Conservation (phyloP, 2,888 invertebrate genomes). For the Hesperia comma region DNA sequence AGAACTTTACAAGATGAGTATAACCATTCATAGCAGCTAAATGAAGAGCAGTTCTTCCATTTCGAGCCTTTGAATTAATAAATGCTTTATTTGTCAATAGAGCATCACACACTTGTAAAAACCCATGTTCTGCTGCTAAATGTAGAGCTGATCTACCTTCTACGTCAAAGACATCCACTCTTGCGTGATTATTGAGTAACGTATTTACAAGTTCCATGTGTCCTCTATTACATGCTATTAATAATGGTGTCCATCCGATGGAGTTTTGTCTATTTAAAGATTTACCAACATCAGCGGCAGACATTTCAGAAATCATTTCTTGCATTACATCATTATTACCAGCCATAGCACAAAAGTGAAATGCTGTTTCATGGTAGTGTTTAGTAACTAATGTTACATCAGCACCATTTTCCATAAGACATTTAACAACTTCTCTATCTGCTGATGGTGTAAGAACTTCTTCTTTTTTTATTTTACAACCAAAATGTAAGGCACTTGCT, state of each 20-base stretch:
- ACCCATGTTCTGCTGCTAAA: slow-evolving; percentile 97
- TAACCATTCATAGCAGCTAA: slow-evolving; percentile 98
- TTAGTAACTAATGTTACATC: slow-evolving; percentile 94
- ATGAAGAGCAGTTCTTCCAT: slow-evolving; percentile 98
- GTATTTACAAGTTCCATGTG: slow-evolving; percentile 97
- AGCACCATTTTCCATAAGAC: slow-evolving; percentile 95
- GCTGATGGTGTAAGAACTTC: slow-evolving; percentile 89
- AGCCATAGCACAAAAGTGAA: slow-evolving; percentile 97
- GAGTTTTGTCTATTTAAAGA: slow-evolving; percentile 97
- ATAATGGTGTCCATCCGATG: slow-evolving; percentile 97
- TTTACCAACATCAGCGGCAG: slow-evolving; percentile 94
- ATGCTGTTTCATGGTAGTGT: slow-evolving; percentile 95
- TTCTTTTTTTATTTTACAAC: slow-evolving; percentile 93
- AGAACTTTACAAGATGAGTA: slow-evolving; percentile 93
- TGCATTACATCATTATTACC: slow-evolving; percentile 97
- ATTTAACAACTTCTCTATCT: slow-evolving; percentile 94
- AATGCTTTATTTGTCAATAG: slow-evolving; percentile 98
- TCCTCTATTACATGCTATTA: slow-evolving; percentile 97
- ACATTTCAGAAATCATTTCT: slow-evolving; percentile 97
- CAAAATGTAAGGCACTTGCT: slow-evolving; percentile 97
- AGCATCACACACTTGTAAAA: slow-evolving; percentile 93
- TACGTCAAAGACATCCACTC: slow-evolving; percentile 99
- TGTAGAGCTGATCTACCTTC: slow-evolving; percentile 98
- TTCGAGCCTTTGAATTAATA: slow-evolving; percentile 98
- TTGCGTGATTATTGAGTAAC: slow-evolving; percentile 95